Evolutionary conservation across 2,797 vertebrate species (phyloP).

Genomic region (Threskiornis aethiopicus): DNA sequence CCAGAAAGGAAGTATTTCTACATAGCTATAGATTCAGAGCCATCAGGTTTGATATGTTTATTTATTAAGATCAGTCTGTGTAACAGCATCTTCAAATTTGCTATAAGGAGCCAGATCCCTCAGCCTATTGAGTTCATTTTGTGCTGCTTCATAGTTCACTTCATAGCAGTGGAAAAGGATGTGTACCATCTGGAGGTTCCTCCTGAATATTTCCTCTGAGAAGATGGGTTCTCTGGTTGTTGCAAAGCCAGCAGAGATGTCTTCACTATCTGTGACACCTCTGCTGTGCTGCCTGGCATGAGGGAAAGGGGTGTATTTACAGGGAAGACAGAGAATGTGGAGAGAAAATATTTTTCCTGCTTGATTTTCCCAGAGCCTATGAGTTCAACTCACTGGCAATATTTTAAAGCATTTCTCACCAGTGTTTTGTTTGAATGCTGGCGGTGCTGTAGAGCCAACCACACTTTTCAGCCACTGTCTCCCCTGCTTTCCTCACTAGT

Average conservation of each 20-base stretch:
- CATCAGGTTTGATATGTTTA: not conserved
- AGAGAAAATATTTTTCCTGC: not conserved
- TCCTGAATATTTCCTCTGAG: not conserved
- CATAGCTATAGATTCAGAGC: not conserved
- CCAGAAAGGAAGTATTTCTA: not conserved
- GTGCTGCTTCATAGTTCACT: not conserved
- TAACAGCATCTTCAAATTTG: not conserved
- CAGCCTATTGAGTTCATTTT: conserved; percentile 16
- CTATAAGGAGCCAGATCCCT: not conserved
- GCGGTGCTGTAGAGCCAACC: rapidly evolving
- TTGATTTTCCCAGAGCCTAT: not conserved
- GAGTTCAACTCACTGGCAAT: not conserved
- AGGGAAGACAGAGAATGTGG: not conserved
- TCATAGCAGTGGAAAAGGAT: conserved; percentile 27
- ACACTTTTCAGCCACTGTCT: not conserved
- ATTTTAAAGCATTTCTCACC: conserved; percentile 17
- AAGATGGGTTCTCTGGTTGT: not conserved
- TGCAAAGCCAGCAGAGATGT: not conserved
- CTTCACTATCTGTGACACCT: conserved; percentile 4
- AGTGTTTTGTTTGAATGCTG: not conserved
- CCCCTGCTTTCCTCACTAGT: not conserved
- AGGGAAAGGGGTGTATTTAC: not conserved
- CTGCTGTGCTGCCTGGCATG: not conserved
- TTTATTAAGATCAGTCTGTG: not conserved
- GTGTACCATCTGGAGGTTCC: conserved; percentile 18